phyloP scores from a whole-genome alignment of 2,113 vertebrate species.

The Hippocampus abdominalis region DNA sequence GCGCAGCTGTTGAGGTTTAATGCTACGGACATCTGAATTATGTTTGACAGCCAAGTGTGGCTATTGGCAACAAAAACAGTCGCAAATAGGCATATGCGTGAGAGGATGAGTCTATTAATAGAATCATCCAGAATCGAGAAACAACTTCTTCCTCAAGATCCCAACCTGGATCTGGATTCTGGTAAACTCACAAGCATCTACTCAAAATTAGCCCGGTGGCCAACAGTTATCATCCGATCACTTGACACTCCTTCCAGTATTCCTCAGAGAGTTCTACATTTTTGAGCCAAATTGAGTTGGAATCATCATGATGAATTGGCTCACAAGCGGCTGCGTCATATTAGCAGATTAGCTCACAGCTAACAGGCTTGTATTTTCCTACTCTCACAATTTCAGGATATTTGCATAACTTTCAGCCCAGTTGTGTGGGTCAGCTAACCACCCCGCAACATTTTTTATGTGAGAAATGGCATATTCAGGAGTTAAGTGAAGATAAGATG shows the following conservation, averaged over 20 bases:
- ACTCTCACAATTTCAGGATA: neutral
- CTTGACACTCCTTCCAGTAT: neutral
- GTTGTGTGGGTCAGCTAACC: neutral
- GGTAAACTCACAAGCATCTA: too few relatives aligned
- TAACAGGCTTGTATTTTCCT: neutral
- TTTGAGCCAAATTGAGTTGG: neutral
- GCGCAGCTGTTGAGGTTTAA: constrained; percentile 31
- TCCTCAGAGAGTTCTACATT: neutral
- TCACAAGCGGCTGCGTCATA: neutral
- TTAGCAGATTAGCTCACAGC: neutral
- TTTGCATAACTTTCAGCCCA: too few relatives aligned
- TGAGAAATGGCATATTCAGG: too few relatives aligned
- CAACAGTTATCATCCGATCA: neutral
- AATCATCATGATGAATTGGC: neutral
- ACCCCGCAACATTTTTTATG: too few relatives aligned
- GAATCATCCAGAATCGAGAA: neutral
- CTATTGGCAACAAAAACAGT: neutral
- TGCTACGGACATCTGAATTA: constrained; percentile 32
- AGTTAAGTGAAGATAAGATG: too few relatives aligned
- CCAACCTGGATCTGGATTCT: too few relatives aligned
- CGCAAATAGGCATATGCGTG: neutral
- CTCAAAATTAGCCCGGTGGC: neutral
- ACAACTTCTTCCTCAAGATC: neutral
- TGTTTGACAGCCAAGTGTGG: constrained; percentile 20
- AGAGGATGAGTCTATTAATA: neutral